These are phyloP conservation scores for Melieria crassipennis DNA, from an alignment of 2,888 invertebrate species.

Conservation along the genomic window DNA sequence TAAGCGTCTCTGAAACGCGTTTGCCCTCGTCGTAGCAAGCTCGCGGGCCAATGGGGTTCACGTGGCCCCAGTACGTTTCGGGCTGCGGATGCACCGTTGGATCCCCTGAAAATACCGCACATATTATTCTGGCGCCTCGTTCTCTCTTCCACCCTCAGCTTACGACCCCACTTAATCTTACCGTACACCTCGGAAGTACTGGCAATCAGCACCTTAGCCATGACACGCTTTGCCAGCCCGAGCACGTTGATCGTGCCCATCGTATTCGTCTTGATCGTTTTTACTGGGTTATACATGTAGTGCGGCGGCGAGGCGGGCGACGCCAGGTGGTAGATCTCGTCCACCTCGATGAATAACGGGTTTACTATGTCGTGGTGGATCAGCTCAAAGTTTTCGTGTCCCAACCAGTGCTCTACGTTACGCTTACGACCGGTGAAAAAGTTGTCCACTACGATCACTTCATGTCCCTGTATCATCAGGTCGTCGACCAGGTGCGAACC, in stretches of 20 bases:
- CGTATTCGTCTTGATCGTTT: constrained; percentile 99
- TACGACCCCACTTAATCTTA: not conserved
- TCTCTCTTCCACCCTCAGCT: too few species aligned
- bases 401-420: constrained; percentile 99
- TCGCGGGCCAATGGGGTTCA: constrained; percentile 96
- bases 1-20: constrained; percentile 93
- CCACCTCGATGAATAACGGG: constrained; percentile 96
- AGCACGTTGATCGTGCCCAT: constrained; percentile 93
- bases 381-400: constrained; percentile 98
- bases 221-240: constrained; percentile 90
- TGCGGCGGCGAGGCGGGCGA: constrained; percentile 99
- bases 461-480: constrained; percentile 95
- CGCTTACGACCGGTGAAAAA: constrained; percentile 97
- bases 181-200: constrained; percentile 99
- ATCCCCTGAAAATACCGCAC: constrained; percentile 68
- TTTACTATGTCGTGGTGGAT: constrained; percentile 99
- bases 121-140: too few species aligned
- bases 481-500: constrained; percentile 97
- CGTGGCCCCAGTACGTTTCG: constrained; percentile 99
- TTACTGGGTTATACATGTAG: constrained; percentile 99
- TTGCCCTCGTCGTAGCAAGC: constrained; percentile 99
- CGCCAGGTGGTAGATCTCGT: constrained; percentile 98
- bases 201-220: constrained; percentile 92
- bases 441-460: constrained; percentile 96
- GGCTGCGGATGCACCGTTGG: constrained; percentile 98